Evolutionary conservation across 1,140 invertebrate genomes (phyloP), one percentile per base, ranked within the genome.

Genomic region (Papilio polyxenes): DNA sequence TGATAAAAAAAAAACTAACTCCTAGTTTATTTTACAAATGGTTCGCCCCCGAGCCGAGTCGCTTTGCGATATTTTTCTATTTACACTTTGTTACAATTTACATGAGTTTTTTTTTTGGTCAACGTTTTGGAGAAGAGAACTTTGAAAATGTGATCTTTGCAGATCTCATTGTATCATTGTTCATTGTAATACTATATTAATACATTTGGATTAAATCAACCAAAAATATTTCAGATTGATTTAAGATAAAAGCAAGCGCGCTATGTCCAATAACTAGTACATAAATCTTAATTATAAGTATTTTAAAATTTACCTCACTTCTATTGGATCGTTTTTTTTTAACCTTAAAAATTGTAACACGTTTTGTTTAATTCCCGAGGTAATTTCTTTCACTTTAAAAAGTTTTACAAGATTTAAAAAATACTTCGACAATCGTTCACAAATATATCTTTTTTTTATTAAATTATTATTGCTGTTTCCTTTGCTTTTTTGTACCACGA

Each of bases 51-150:
- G 85, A 84, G 82, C 56, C 82, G 83, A 83, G 87, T 87, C 87
- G 90, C 90, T 89, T 86, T 79, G 90, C 91, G 89, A 92, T 87
- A 82, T 77, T 80, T 83, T 79, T 20, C 40, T 88, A 87, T 88
- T 79, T 89, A 88, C 87, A 89, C 82, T 86, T 84, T 82, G 59
- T 83, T 91, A 92, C 90, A 92, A 83, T 88, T 90, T 89, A 85
- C 84, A 89, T 83, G 85, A 82, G 59, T 69, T 81, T 83, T 72
- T 51, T 90, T 90, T 92, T 92, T 92, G 91, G 92, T 92, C 92
- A 90, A 87, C 83, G 84, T 88, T 91, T 92, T 91, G 87, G 88
- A 72, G 86, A 86, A 89, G 85, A 88, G 83, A 89, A 87, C 81
- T 76, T 82, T 85, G 85, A 84, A 82, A 15, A 83, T 83, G 87